Evolutionary conservation across 2,797 vertebrate genomes (phyloP).

Genomic region (Dermochelys coriacea): DNA sequence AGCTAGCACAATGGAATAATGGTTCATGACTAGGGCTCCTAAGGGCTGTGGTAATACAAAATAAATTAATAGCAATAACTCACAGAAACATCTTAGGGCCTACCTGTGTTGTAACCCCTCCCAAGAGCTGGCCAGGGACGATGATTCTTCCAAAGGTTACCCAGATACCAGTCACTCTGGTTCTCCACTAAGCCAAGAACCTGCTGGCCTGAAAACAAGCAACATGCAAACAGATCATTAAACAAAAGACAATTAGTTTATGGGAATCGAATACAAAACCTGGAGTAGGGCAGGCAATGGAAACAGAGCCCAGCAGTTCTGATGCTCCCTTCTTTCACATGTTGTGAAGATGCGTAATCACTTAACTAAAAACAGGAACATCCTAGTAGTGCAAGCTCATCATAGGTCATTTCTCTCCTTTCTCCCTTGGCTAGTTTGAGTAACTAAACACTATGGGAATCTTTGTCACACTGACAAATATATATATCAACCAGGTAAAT

Average conservation of each 20-base stretch:
- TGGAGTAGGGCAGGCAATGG: background rate
- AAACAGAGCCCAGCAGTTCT: background rate
- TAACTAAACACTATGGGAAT: conserved; percentile 70
- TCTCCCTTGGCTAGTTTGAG: conserved; percentile 47
- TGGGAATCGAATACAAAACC: background rate
- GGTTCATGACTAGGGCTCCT: background rate
- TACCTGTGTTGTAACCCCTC: conserved; percentile 97
- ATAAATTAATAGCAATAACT: background rate
- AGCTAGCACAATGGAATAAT: background rate
- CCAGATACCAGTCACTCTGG: conserved; percentile 99
- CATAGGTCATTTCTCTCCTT: conserved; percentile 37
- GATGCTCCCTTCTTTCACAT: background rate
- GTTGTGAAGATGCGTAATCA: background rate
- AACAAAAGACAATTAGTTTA: background rate
- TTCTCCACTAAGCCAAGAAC: conserved; percentile 98
- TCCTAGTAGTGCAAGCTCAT: conserved; percentile 30
- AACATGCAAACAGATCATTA: conserved; percentile 43
- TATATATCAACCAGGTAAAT: conserved; percentile 47
- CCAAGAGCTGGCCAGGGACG: conserved; percentile 96
- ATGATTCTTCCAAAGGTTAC: conserved; percentile 99
- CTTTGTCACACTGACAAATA: conserved; percentile 61
- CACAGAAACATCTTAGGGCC: background rate
- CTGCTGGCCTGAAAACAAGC: conserved; percentile 89
- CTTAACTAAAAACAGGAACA: background rate
- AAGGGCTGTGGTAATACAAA: background rate